Conservation (phyloP, 2,797 vertebrate species). For the Merluccius polli region DNA sequence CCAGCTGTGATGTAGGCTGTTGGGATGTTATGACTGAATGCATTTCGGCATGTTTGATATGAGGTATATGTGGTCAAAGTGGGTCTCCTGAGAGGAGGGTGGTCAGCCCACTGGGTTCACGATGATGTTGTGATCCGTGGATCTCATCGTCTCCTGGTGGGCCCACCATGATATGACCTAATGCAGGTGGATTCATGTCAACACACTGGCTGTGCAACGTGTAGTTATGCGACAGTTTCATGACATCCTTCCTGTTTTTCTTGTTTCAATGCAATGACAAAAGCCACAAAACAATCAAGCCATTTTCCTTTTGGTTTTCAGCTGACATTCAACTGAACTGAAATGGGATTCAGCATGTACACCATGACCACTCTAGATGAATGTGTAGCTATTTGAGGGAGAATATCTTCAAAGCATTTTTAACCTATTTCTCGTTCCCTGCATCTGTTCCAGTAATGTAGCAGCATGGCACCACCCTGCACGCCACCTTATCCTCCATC, state of each 20-base stretch:
- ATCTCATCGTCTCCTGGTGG: not conserved
- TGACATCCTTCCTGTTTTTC: not conserved
- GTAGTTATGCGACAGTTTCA: not conserved
- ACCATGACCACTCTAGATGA: not conserved
- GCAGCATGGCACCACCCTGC: slow-evolving; percentile 40
- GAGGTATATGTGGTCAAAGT: not conserved
- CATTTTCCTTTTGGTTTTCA: not conserved
- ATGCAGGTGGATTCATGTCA: too few species aligned
- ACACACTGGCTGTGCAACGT: not conserved
- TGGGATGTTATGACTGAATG: not conserved
- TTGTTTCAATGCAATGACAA: not conserved
- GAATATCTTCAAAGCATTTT: not conserved
- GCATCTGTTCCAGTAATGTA: slow-evolving; percentile 46
- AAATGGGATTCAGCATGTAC: not conserved
- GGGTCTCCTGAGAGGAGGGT: not conserved
- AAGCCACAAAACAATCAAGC: not conserved
- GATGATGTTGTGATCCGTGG: not conserved
- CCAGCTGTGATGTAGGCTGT: not conserved
- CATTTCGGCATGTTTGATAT: not conserved
- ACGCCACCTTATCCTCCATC: not conserved
- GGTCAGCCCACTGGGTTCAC: too few species aligned
- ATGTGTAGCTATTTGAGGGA: not conserved
- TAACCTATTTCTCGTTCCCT: not conserved
- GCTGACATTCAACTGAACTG: not conserved
- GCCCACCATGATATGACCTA: not conserved